These are phyloP conservation scores for Callyntrura sp. DNA, from an alignment of 2,888 invertebrate species.

Conservation along the genomic window DNA sequence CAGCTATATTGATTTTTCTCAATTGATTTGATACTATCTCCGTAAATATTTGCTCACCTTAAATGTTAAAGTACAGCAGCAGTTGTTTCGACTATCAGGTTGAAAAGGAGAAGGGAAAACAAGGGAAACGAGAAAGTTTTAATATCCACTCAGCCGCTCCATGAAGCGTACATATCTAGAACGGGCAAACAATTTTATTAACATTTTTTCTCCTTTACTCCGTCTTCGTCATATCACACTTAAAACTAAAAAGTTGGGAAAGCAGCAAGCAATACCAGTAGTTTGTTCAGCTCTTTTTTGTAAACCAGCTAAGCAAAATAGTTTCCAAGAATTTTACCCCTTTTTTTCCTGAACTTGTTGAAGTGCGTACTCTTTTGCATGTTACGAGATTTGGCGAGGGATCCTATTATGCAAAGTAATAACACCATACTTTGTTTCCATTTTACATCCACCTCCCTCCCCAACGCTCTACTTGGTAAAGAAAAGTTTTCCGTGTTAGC, in stretches of 20 bases:
- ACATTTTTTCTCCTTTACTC: background rate
- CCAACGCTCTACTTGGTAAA: background rate
- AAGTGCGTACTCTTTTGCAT: slow-evolving; percentile 28
- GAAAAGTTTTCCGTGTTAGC: slow-evolving; percentile 36
- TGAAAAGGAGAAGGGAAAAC: background rate
- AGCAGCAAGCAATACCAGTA: background rate
- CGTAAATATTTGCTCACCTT: too few relatives aligned
- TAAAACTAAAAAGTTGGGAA: background rate
- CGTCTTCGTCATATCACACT: background rate
- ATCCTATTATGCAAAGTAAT: background rate
- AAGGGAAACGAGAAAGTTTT: slow-evolving; percentile 4
- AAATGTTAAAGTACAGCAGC: background rate
- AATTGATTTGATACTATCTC: background rate
- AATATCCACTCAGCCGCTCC: background rate
- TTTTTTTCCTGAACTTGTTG: background rate
- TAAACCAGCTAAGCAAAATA: background rate
- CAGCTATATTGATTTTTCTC: background rate
- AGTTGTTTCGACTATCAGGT: background rate
- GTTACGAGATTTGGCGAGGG: background rate
- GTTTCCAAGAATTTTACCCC: slow-evolving; percentile 13
- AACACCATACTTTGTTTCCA: slow-evolving; percentile 35
- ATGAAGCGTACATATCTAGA: background rate
- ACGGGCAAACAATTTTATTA: slow-evolving; percentile 31
- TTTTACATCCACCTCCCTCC: background rate
- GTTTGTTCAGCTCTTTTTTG: slow-evolving; percentile 2